Percentiles rank a stretch among this genome's conserved stretches.
These are phyloP conservation scores for Clivina fossor DNA, from an alignment of 2,888 invertebrate species.

Conservation along the genomic window DNA sequence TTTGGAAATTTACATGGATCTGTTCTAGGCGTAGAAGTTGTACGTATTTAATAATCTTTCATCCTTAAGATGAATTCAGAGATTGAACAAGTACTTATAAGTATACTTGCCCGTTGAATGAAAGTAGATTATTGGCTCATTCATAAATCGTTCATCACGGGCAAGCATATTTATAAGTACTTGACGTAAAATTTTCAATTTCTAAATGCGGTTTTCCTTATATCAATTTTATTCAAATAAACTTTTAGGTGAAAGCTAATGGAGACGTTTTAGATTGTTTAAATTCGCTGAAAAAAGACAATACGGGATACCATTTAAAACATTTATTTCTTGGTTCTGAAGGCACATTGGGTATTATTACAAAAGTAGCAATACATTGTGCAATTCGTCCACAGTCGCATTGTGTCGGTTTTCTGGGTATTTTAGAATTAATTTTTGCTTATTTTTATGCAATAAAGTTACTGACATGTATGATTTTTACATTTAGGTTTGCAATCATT, in stretches of 20 bases:
- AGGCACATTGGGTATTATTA: conserved; percentile 92
- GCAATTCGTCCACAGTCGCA: conserved; percentile 77
- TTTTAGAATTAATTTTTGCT: neutral
- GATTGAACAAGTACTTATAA: neutral
- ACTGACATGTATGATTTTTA: no score
- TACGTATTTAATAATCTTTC: conserved; percentile 52
- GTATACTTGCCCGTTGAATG: neutral
- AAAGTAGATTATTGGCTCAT: neutral
- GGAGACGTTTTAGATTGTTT: conserved; percentile 84
- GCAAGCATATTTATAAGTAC: no score
- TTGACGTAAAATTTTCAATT: no score
- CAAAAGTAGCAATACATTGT: conserved; percentile 88
- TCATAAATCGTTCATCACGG: no score
- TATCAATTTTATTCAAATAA: neutral
- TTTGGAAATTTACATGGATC: conserved; percentile 94
- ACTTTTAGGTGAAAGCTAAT: conserved; percentile 72
- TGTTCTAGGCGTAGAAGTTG: conserved; percentile 88
- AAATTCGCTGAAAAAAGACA: conserved; percentile 88
- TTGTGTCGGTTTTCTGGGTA: conserved; percentile 84
- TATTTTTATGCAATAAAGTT: no score
- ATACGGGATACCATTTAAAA: conserved; percentile 95
- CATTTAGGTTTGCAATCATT: conserved; percentile 77
- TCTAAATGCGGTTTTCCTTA: neutral
- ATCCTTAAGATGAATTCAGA: neutral
- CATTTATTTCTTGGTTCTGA: conserved; percentile 97